Conservation (phyloP, 2,888 invertebrate genomes). For the Conomelus anceps region DNA sequence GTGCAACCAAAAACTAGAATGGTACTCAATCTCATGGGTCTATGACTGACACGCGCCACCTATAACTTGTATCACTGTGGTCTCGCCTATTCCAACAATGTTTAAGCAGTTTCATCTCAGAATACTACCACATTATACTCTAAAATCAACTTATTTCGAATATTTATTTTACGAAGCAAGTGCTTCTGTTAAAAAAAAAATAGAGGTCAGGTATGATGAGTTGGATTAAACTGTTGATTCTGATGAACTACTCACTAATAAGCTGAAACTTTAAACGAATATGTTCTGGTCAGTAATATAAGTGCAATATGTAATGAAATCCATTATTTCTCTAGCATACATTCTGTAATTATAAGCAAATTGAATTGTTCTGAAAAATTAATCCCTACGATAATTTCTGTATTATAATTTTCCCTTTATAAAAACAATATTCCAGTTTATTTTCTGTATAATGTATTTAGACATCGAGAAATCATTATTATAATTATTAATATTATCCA, state of each 20-base stretch:
- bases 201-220: neutral
- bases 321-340: neutral
- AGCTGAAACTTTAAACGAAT: conserved; percentile 9
- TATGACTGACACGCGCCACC: neutral
- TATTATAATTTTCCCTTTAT: neutral
- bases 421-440: neutral
- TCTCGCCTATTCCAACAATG: no score
- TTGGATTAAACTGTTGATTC: neutral
- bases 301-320: conserved; percentile 6
- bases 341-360: neutral
- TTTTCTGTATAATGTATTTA: neutral
- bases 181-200: neutral
- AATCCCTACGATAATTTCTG: neutral
- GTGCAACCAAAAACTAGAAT: neutral
- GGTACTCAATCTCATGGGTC: neutral
- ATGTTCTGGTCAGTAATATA: conserved; percentile 10
- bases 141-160: no score
- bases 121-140: no score
- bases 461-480: neutral
- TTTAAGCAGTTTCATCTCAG: no score
- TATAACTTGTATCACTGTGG: neutral
- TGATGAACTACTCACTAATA: neutral
- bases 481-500: neutral
- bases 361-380: neutral
- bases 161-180: no score